Evolutionary conservation across 2,888 invertebrate species (phyloP).

Genomic region (Omphaloscelis lunosa): DNA sequence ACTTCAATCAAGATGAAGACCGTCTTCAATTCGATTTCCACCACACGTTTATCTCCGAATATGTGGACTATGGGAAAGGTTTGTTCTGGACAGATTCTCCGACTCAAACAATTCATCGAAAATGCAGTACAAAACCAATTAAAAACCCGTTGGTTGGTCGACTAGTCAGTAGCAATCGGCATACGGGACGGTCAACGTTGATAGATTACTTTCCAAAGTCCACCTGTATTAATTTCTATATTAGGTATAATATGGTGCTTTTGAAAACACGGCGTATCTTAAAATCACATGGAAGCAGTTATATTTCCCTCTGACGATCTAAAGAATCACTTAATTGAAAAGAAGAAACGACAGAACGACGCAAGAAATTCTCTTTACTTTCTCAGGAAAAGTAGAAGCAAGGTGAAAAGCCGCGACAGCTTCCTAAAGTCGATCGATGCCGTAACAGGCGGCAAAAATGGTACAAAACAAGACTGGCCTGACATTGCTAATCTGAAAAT

Average conservation of each 20-base stretch:
- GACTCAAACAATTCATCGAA: too few relatives aligned
- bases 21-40: too few relatives aligned
- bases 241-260: not conserved
- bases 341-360: not conserved
- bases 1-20: too few relatives aligned
- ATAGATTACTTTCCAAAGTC: too few relatives aligned
- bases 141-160: too few relatives aligned
- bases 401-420: not conserved
- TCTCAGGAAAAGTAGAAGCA: not conserved
- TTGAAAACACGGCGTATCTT: not conserved
- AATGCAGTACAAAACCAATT: too few relatives aligned
- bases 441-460: not conserved
- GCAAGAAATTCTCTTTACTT: not conserved
- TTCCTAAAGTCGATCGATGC: not conserved
- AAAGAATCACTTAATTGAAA: not conserved
- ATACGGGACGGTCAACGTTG: too few relatives aligned
- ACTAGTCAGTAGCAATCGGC: too few relatives aligned
- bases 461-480: not conserved
- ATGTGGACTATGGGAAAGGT: too few relatives aligned
- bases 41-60: too few relatives aligned
- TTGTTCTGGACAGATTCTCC: too few relatives aligned
- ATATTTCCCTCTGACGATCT: not conserved
- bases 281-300: not conserved
- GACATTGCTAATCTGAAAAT: not conserved
- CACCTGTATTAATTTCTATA: too few relatives aligned